Evolutionary conservation across 2,797 vertebrate species (phyloP).

Genomic region (Poliocrania exsul): DNA sequence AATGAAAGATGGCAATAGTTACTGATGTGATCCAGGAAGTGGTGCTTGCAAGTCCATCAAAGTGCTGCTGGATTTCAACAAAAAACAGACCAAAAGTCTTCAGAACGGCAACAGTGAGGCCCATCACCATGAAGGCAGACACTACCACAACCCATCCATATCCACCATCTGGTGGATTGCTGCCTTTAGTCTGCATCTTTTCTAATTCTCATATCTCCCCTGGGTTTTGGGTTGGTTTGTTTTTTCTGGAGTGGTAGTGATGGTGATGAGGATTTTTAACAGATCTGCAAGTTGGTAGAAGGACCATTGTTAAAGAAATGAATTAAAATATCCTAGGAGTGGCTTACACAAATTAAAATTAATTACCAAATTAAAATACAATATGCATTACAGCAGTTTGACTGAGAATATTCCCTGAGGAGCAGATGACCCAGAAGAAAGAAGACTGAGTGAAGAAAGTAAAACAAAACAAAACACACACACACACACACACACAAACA

Average conservation of each 20-base stretch:
- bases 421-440: background rate
- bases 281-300: constrained; percentile 30
- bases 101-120: constrained; percentile 75
- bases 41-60: constrained; percentile 76
- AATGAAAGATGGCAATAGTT: constrained; percentile 78
- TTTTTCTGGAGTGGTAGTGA: background rate
- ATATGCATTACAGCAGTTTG: background rate
- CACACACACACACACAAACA: too few relatives aligned
- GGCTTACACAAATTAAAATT: background rate
- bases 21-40: constrained; percentile 83
- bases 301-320: background rate
- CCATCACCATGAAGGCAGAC: constrained; percentile 79
- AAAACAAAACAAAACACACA: background rate
- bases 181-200: constrained; percentile 5
- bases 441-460: background rate
- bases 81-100: constrained; percentile 84
- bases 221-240: background rate
- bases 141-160: constrained; percentile 82
- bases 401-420: background rate
- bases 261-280: background rate
- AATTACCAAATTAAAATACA: background rate
- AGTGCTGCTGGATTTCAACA: constrained; percentile 81
- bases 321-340: background rate
- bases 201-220: background rate
- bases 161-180: constrained; percentile 64